These are phyloP conservation scores for Mormoops blainvillei DNA, from an alignment of 2,113 vertebrate genomes.

Conservation along the genomic window DNA sequence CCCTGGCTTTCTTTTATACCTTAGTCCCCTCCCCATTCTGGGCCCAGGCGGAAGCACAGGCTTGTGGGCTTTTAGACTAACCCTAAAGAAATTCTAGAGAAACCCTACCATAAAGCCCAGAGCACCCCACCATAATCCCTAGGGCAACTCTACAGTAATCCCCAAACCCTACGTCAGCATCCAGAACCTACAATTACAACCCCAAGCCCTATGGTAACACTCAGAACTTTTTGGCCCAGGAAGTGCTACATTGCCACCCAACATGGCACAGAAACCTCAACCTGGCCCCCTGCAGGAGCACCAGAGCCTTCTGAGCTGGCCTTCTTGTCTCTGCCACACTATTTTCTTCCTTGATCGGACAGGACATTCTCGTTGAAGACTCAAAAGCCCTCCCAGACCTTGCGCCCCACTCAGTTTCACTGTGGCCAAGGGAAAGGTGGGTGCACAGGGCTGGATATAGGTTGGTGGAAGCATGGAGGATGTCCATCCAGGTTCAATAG, in stretches of 20 bases:
- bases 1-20: neutral
- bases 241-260: neutral
- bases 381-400: neutral
- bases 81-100: neutral
- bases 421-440: neutral
- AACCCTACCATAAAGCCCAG: neutral
- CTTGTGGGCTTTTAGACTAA: neutral
- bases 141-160: neutral
- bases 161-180: neutral
- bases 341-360: neutral
- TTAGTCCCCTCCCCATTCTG: neutral
- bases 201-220: neutral
- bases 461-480: neutral
- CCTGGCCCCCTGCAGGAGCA: neutral
- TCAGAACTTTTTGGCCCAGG: too few relatives aligned
- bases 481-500: neutral
- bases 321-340: too few relatives aligned
- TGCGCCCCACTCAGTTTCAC: neutral
- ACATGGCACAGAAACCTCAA: accelerated
- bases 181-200: neutral
- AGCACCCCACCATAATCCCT: neutral
- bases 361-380: neutral
- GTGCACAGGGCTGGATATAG: neutral
- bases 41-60: neutral
- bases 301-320: neutral